Evolutionary conservation across 2,888 invertebrate species (phyloP).

Genomic region (Cyaniris semiargus): DNA sequence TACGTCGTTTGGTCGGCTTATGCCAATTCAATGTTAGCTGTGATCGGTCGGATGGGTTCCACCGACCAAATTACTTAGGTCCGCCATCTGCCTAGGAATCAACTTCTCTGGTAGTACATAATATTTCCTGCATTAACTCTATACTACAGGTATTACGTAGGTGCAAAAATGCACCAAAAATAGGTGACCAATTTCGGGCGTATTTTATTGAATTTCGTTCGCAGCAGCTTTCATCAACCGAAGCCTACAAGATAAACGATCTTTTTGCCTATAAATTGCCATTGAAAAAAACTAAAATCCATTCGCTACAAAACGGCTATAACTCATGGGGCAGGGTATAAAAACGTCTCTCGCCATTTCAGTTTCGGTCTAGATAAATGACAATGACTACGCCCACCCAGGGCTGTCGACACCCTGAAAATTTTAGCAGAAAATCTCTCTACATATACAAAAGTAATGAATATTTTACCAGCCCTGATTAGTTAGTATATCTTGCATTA

Average conservation of each 20-base stretch:
- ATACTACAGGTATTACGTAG: background rate
- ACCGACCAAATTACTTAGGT: no score
- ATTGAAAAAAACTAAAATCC: constrained; percentile 42
- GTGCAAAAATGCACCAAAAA: background rate
- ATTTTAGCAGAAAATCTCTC: background rate
- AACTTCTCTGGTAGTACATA: no score
- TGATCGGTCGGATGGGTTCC: no score
- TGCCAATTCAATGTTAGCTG: no score
- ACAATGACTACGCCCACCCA: constrained; percentile 39
- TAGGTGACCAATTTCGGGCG: background rate
- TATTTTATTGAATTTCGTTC: constrained; percentile 18
- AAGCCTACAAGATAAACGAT: constrained; percentile 32
- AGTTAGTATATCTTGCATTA: background rate
- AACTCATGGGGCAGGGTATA: constrained; percentile 49
- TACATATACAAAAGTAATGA: background rate
- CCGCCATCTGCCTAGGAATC: no score
- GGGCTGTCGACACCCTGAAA: background rate
- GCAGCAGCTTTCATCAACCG: constrained; percentile 17
- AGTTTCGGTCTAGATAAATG: constrained; percentile 49
- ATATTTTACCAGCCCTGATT: background rate
- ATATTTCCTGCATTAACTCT: no score
- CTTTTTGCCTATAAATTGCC: constrained; percentile 40
- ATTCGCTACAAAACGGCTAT: constrained; percentile 41
- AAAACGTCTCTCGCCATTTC: constrained; percentile 47
- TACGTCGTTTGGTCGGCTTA: no score